Conservation (phyloP, 2,888 invertebrate species). For the Pollenia labialis region DNA sequence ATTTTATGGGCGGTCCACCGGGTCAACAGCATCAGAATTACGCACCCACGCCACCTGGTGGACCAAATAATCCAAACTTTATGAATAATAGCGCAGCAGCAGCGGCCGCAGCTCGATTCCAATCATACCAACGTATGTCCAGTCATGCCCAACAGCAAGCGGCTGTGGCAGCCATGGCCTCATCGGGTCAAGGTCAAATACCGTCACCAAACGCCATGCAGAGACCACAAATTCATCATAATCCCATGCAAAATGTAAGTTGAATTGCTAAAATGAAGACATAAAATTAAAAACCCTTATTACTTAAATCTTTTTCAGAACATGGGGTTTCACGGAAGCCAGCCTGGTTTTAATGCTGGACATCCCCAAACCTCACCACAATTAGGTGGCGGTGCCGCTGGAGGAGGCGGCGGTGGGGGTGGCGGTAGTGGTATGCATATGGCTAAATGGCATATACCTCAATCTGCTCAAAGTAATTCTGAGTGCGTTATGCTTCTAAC, state of each 20-base stretch:
- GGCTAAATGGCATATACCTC: slow-evolving; percentile 91
- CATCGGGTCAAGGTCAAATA: slow-evolving; percentile 79
- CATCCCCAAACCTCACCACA: slow-evolving; percentile 84
- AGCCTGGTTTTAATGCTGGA: slow-evolving; percentile 85
- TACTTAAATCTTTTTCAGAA: slow-evolving; percentile 75
- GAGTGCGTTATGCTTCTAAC: slow-evolving; percentile 49
- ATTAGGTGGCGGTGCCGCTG: slow-evolving; percentile 76
- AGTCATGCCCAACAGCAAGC: slow-evolving; percentile 87
- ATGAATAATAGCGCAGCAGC: slow-evolving; percentile 81
- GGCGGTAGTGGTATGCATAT: slow-evolving; percentile 80
- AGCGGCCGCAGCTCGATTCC: slow-evolving; percentile 80
- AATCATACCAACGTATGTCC: slow-evolving; percentile 84
- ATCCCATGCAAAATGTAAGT: slow-evolving; percentile 84
- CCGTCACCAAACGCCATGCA: slow-evolving; percentile 82
- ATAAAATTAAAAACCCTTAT: slow-evolving; percentile 12
- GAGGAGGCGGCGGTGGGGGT: slow-evolving; percentile 66
- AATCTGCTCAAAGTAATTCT: slow-evolving; percentile 85
- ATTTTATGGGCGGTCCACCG: slow-evolving; percentile 83
- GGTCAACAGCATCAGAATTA: slow-evolving; percentile 83
- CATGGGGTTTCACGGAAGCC: slow-evolving; percentile 84
- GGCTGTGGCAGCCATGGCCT: slow-evolving; percentile 82
- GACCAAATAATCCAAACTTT: slow-evolving; percentile 84
- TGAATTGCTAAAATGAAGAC: background rate
- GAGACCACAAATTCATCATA: slow-evolving; percentile 82
- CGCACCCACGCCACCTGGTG: slow-evolving; percentile 82